These are phyloP conservation scores for Gallirallus australis DNA, from an alignment of 2,797 vertebrate species.

Conservation along the genomic window DNA sequence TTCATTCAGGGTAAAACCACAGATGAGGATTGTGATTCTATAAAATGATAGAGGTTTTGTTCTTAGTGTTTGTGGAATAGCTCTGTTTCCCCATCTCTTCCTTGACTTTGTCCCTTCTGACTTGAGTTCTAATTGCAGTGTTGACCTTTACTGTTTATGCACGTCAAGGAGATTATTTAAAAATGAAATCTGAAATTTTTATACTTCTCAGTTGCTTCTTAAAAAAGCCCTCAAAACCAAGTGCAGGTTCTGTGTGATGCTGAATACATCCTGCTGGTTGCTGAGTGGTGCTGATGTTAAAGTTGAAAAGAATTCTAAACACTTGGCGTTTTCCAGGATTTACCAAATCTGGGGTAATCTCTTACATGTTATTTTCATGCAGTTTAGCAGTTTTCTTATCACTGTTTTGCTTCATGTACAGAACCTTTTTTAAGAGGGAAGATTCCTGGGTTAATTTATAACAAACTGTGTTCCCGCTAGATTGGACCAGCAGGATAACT, in stretches of 20 bases:
- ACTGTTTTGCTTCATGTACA: not conserved
- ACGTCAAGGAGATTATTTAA: not conserved
- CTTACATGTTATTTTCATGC: not conserved
- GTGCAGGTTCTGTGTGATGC: not conserved
- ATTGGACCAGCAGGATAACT: not conserved
- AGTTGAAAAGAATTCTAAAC: conserved; percentile 14
- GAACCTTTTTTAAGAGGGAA: not conserved
- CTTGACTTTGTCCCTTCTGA: not conserved
- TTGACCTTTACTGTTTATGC: not conserved
- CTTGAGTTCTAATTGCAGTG: not conserved
- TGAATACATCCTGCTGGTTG: not conserved
- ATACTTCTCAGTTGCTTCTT: not conserved
- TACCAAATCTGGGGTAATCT: not conserved
- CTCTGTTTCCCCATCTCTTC: not conserved
- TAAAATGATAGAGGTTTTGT: not conserved
- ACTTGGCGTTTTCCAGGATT: not conserved
- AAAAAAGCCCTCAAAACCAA: not conserved
- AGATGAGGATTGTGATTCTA: not conserved
- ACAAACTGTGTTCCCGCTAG: not conserved
- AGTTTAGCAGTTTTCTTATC: not conserved
- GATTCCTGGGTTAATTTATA: conserved; percentile 28
- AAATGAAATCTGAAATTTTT: not conserved
- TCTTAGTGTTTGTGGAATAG: not conserved
- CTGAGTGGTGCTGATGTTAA: not conserved
- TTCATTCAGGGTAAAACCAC: not conserved